Percentiles rank a stretch among this genome's conserved stretches.
Evolutionary conservation across 2,113 vertebrate genomes (phyloP).

Genomic region (Galeopterus variegatus): DNA sequence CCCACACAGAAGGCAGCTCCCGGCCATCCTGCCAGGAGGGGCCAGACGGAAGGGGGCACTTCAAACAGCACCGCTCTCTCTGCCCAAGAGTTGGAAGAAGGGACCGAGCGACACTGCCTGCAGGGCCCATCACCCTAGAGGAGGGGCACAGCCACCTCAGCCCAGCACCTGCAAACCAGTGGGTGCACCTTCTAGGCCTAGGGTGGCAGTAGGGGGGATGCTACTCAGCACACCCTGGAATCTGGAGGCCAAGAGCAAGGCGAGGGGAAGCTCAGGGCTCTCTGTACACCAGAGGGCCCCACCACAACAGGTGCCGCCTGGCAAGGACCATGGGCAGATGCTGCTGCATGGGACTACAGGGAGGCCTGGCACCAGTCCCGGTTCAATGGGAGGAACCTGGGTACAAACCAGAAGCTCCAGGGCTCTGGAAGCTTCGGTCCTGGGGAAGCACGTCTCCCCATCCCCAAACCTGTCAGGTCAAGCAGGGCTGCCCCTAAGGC

Average conservation of each 20-base stretch:
- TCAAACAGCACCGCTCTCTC: no score
- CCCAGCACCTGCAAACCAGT: no score
- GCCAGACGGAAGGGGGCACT: no score
- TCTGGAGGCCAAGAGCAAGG: not conserved
- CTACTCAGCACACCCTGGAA: not conserved
- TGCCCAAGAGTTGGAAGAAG: no score
- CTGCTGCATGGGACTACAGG: not conserved
- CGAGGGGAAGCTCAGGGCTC: no score
- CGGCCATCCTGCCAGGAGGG: rapidly evolving
- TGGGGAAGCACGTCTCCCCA: rapidly evolving
- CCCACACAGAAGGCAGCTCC: not conserved
- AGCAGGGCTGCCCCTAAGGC: not conserved
- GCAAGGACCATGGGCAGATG: not conserved
- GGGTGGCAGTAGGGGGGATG: no score
- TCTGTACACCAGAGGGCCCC: not conserved
- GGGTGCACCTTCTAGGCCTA: no score
- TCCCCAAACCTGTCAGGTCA: not conserved
- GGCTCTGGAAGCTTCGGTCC: not conserved
- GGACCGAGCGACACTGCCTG: not conserved
- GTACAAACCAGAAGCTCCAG: not conserved
- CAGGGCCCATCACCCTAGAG: not conserved
- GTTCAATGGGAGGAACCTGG: not conserved
- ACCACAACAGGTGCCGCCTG: rapidly evolving
- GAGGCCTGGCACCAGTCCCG: not conserved
- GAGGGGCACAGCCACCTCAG: not conserved